Evolutionary conservation across 2,888 invertebrate genomes (phyloP), one percentile per base, ranked within the genome.

Genomic region (Amblyjoppa proteus): DNA sequence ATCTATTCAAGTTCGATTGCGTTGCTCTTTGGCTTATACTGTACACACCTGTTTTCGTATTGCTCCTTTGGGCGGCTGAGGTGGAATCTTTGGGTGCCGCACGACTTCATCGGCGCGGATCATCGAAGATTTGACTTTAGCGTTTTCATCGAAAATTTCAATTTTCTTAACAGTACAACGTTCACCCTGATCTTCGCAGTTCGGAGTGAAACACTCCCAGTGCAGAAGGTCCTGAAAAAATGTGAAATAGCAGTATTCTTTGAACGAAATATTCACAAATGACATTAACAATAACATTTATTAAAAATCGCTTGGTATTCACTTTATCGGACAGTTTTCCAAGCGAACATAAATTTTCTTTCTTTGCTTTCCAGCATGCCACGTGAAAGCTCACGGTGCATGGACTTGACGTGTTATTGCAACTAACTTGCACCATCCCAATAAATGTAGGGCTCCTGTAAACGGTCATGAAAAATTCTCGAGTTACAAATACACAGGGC

Each of bases 301-400:
- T 1, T 9, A 41, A 9, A 2, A 41, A 11, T 2, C 7, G 41
- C 45, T 38, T 13, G 49, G 34, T 1, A 38, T 25, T 88, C 89
- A 91, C 92, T 88, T 89, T 90, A 49, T 92, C 91, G 11, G 90
- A 88, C 61, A 90, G 69, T 82, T 90, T 91, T 66, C 76, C 20
- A 7, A 79, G 1, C 6, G 87, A 87, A 34, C 87, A 89, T 7
- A 91, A 71, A 7, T 83, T 25, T 20, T 90, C 90, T 84, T 92
- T 92, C 38, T 88, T 87, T 2, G 80, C 25, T 84, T 90, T 90
- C 93, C 93, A 93, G 86, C 93, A 93, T 38, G 78, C 69, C 61
- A 45, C 69, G 84, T 93, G 93, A 87, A 88, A 93, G 38, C 85
- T 89, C 5, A 91, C 80, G 11, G 58, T 66, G 70, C 93, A 93